phyloP scores from a whole-genome alignment of 2,888 invertebrate species.

The Podabrus alpinus region DNA sequence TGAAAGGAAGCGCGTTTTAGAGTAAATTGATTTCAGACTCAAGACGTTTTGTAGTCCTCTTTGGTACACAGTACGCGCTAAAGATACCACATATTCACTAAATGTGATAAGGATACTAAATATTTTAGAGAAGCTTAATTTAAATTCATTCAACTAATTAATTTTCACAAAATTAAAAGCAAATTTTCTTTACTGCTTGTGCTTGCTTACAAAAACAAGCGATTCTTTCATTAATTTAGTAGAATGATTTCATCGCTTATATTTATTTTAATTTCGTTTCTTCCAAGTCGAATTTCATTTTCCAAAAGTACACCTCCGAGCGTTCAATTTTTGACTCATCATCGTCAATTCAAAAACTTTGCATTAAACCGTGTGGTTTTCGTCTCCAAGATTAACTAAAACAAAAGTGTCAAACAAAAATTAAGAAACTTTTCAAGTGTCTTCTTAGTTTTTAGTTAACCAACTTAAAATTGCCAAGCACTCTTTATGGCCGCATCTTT shows the following conservation, averaged over 20 bases:
- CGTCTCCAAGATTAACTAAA: conserved; percentile 42
- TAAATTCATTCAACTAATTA: conserved; percentile 18
- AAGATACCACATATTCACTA: conserved; percentile 22
- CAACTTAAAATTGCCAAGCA: conserved; percentile 23
- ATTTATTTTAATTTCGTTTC: not conserved
- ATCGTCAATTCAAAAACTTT: not conserved
- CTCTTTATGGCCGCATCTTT: conserved; percentile 22
- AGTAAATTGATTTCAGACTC: conserved; percentile 42
- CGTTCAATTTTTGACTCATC: not conserved
- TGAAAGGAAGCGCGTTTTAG: conserved; percentile 46
- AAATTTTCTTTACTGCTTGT: not conserved
- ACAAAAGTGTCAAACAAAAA: conserved; percentile 46
- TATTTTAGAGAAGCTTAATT: conserved; percentile 20
- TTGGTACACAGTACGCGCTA: conserved; percentile 33
- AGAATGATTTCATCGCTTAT: not conserved
- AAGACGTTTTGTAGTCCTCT: conserved; percentile 36
- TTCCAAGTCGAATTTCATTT: not conserved
- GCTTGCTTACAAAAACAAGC: not conserved
- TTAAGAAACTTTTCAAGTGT: conserved; percentile 43
- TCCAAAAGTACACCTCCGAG: not conserved
- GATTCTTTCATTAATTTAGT: not conserved
- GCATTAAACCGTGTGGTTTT: not conserved
- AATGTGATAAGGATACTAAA: conserved; percentile 21
- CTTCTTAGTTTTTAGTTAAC: conserved; percentile 18
- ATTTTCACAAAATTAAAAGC: conserved; percentile 5